Conservation (phyloP, 2,888 invertebrate genomes). For the Lepidochitona cinerea region DNA sequence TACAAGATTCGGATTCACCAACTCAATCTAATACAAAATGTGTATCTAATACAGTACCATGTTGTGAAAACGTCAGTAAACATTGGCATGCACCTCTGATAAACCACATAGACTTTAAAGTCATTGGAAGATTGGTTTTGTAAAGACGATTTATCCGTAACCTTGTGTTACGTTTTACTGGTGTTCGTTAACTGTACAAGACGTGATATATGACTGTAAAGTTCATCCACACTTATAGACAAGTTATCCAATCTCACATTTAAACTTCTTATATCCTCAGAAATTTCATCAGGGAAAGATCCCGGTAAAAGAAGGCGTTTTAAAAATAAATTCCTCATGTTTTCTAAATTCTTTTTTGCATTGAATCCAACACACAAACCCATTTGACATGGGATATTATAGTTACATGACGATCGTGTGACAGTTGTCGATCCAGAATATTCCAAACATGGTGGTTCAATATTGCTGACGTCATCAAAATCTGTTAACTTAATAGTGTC, state of each 20-base stretch:
- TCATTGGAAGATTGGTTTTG: too few relatives aligned
- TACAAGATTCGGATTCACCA: too few relatives aligned
- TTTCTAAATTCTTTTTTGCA: conserved; percentile 57
- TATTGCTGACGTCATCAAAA: conserved; percentile 63
- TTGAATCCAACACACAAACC: conserved; percentile 59
- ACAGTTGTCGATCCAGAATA: not conserved
- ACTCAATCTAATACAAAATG: too few relatives aligned
- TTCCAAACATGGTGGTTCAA: conserved; percentile 60
- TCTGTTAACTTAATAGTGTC: conserved; percentile 62
- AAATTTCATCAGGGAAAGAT: conserved; percentile 47
- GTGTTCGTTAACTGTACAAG: too few relatives aligned
- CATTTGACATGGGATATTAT: conserved; percentile 41
- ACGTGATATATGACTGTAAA: too few relatives aligned
- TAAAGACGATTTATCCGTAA: too few relatives aligned
- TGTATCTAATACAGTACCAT: too few relatives aligned
- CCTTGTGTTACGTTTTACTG: too few relatives aligned
- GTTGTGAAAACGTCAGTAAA: too few relatives aligned
- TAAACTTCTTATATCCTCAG: conserved; percentile 25
- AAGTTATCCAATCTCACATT: not conserved
- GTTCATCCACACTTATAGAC: not conserved
- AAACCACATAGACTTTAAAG: too few relatives aligned
- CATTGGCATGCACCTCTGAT: too few relatives aligned
- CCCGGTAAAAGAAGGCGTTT: conserved; percentile 51
- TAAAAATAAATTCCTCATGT: conserved; percentile 53
- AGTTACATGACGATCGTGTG: conserved; percentile 41